Evolutionary conservation across 2,797 vertebrate species (phyloP).

Genomic region (Loriculus beryllinus): DNA sequence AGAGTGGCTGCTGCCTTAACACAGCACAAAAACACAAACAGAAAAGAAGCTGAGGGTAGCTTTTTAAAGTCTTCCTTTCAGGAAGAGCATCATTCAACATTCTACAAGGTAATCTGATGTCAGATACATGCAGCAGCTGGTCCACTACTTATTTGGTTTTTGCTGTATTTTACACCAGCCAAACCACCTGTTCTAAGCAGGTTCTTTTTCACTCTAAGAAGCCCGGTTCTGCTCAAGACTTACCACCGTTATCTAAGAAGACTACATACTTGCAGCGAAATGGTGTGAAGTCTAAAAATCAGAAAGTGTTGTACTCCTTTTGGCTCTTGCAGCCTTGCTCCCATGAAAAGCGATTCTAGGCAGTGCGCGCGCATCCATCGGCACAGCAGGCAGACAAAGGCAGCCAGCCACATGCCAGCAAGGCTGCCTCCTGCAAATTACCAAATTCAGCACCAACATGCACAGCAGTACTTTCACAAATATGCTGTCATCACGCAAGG

Average conservation of each 20-base stretch:
- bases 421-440: not conserved
- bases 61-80: not conserved
- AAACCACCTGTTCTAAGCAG: not conserved
- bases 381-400: not conserved
- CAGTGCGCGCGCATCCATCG: fast-evolving
- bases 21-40: not conserved
- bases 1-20: not conserved
- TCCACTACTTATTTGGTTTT: fast-evolving
- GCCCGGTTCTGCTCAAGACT: not conserved
- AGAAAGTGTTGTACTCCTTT: not conserved
- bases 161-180: not conserved
- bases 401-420: fast-evolving
- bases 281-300: not conserved
- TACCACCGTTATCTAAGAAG: not conserved
- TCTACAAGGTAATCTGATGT: not conserved
- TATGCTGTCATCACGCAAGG: not conserved
- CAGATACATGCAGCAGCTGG: not conserved
- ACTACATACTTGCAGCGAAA: not conserved
- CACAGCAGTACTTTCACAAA: not conserved
- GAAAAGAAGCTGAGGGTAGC: not conserved
- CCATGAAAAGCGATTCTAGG: fast-evolving
- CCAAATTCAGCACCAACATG: not conserved
- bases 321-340: not conserved
- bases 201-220: not conserved
- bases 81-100: not conserved